Base-by-base conservation (phyloP, 2,797 vertebrate species). In the Gobionotothen gibberifrons region DNA sequence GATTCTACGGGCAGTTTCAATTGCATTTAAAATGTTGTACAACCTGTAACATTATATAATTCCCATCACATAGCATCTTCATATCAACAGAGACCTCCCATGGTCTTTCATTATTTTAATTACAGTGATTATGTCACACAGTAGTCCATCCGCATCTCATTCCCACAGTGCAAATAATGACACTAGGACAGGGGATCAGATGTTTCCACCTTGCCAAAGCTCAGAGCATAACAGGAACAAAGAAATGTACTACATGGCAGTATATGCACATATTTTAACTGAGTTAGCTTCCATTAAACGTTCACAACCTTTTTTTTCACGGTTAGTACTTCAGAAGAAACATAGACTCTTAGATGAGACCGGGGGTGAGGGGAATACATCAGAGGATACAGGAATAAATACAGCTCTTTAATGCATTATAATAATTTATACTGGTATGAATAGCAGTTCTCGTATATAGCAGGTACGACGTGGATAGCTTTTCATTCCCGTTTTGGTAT, bases 371-470 rank as follows among this genome's bases (percentile, higher is more conserved):
- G 68, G 69, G 48, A 85, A 72, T 77, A 90, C 48, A 74, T 83
- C 72, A 72, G 78, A 85, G 81, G 72, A 86, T 87, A 91, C 76
- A 85, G 82, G 92, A 93, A 95, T 95, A 95, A 92, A 93, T 93
- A 92, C 81, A 84, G 74, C 21, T 51, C 87, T 82, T 80, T 81
- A 89, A 92, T 92, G 84, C 77, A 82, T 89, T 68, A 89, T 82
- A 87, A 87, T 84, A 83, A 90, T 90, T 85, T 83, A 88, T 89
- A 87, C 71, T 73, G 60, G 71, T 72, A 65, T 79, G 78, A 82
- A 83, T 79, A 90, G 85, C 83, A 84, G 84, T 85, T 91, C 67
- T 86, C 69, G 77, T 90, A 83, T 90, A 79, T 89, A 86, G 72
- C 59, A 60, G 67, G 72, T 85, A 81, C 42, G 80, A 81, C 42